These are phyloP conservation scores for Heliconius hewitsoni DNA, from an alignment of 1,140 invertebrate species.

Conservation along the genomic window DNA sequence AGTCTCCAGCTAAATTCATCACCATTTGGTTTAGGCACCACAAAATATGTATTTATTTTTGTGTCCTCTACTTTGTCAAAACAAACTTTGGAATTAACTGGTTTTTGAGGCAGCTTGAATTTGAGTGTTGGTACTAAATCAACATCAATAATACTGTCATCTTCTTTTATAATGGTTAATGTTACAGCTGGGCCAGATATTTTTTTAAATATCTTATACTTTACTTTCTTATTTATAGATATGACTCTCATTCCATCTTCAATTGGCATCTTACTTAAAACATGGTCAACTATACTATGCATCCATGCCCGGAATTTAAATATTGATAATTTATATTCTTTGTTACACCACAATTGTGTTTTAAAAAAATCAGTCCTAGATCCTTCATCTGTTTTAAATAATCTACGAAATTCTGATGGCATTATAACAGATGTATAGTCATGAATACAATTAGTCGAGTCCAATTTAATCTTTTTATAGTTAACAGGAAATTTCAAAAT, in stretches of 20 bases:
- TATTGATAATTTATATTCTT: slow-evolving; percentile 44
- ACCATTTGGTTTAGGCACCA: slow-evolving; percentile 54
- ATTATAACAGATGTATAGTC: slow-evolving; percentile 49
- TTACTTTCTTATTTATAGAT: slow-evolving; percentile 43
- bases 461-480: slow-evolving; percentile 50
- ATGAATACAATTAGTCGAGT: slow-evolving; percentile 39
- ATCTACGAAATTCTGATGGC: slow-evolving; percentile 56
- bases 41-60: slow-evolving; percentile 47
- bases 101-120: slow-evolving; percentile 50
- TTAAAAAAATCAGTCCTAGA: slow-evolving; percentile 45
- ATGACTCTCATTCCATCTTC: slow-evolving; percentile 43
- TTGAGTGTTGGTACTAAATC: slow-evolving; percentile 56
- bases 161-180: slow-evolving; percentile 45
- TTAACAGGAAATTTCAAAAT: slow-evolving; percentile 50
- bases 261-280: slow-evolving; percentile 43
- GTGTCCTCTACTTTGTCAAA: slow-evolving; percentile 44
- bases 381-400: slow-evolving; percentile 36
- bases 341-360: slow-evolving; percentile 56
- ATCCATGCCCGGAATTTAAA: slow-evolving; percentile 53
- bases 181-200: slow-evolving; percentile 55
- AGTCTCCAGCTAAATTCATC: slow-evolving; percentile 56
- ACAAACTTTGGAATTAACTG: slow-evolving; percentile 40
- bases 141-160: slow-evolving; percentile 48
- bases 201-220: slow-evolving; percentile 42
- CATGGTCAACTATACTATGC: slow-evolving; percentile 52